Conservation (phyloP, 2,888 invertebrate species). For the Dasypogon diadema region DNA sequence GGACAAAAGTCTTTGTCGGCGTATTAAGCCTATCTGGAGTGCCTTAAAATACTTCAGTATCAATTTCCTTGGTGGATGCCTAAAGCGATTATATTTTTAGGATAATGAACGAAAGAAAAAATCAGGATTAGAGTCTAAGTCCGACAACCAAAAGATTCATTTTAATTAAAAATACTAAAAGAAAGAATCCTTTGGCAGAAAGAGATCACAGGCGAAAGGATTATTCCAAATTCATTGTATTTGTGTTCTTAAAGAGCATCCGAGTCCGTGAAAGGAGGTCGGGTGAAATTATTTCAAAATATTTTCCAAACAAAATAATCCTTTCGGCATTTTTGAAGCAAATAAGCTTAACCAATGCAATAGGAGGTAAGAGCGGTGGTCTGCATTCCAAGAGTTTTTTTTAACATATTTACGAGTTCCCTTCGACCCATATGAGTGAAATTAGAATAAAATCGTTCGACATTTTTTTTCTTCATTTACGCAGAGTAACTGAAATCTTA, state of each 20-base stretch:
- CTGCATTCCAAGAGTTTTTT: too few relatives aligned
- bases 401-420: too few relatives aligned
- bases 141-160: constrained; percentile 2
- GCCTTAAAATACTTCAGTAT: constrained; percentile 25
- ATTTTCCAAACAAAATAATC: constrained; percentile 50
- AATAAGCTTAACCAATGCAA: too few relatives aligned
- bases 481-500: too few relatives aligned
- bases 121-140: constrained; percentile 26
- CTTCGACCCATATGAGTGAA: too few relatives aligned
- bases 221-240: constrained; percentile 1
- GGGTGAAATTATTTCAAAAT: constrained; percentile 48
- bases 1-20: constrained; percentile 29
- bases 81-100: constrained; percentile 29
- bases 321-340: constrained; percentile 7
- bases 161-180: constrained; percentile 27
- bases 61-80: constrained; percentile 1
- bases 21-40: background rate
- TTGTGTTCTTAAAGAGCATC: background rate
- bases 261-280: background rate
- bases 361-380: too few relatives aligned
- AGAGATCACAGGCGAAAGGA: constrained; percentile 24
- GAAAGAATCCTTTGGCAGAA: constrained; percentile 9
- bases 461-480: too few relatives aligned
- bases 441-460: too few relatives aligned
- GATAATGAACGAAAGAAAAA: background rate